These are phyloP conservation scores for Telmatherina bonti DNA, from an alignment of 2,797 vertebrate species.

Conservation along the genomic window DNA sequence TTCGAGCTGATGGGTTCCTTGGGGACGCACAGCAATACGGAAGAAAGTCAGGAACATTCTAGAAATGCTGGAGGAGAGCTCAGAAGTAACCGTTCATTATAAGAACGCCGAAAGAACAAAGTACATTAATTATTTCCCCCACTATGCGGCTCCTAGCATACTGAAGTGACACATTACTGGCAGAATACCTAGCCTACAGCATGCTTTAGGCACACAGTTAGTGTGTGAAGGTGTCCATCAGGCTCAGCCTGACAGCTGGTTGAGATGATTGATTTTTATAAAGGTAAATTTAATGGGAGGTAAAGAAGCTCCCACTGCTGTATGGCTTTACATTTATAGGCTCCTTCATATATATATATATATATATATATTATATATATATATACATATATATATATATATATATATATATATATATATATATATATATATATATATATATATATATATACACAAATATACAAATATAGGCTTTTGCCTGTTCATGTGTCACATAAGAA, in stretches of 20 bases:
- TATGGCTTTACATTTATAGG: conserved; percentile 60
- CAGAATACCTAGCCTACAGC: conserved; percentile 38
- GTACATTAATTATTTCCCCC: conserved; percentile 59
- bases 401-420: no score
- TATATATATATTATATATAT: no score
- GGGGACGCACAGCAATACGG: conserved; percentile 35
- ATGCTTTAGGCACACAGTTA: conserved; percentile 26
- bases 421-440: no score
- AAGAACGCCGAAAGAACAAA: conserved; percentile 30
- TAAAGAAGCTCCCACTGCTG: conserved; percentile 48
- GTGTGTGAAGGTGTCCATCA: conserved; percentile 51
- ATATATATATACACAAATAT: no score
- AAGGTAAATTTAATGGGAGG: conserved; percentile 39
- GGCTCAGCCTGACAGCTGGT: conserved; percentile 48
- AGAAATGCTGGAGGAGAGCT: conserved; percentile 58
- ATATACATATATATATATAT: no score
- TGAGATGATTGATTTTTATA: conserved; percentile 66
- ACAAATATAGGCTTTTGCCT: no score
- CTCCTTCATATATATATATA: conserved; percentile 39
- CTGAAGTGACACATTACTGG: conserved; percentile 34
- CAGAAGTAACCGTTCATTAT: conserved; percentile 51
- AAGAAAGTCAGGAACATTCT: conserved; percentile 44
- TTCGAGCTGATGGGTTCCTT: conserved; percentile 31
- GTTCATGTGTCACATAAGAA: conserved; percentile 10
- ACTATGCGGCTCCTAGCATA: conserved; percentile 33